Conservation (phyloP, 2,113 vertebrate species). For the Psilopsiagon aurifrons region DNA sequence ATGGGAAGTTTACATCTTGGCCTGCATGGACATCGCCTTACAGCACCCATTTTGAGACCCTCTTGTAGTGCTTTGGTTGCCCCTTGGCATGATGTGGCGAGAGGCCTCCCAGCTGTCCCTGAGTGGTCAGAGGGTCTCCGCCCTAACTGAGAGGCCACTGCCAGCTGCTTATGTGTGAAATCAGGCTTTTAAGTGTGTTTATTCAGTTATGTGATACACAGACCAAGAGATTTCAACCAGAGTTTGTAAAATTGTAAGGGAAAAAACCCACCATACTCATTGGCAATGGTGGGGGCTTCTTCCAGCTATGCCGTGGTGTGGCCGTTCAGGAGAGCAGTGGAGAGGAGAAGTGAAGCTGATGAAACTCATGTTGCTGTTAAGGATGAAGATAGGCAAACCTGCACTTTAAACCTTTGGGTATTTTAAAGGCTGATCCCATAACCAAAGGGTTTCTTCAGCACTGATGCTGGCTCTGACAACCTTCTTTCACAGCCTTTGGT, state of each 20-base stretch:
- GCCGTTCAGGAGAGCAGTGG: background rate
- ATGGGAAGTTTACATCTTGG: background rate
- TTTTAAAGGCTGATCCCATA: background rate
- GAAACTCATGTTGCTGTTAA: background rate
- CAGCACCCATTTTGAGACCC: background rate
- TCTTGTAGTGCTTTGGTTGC: background rate
- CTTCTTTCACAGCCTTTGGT: background rate
- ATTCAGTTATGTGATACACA: background rate
- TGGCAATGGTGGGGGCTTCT: background rate
- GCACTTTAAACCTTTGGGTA: background rate
- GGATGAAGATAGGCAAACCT: background rate
- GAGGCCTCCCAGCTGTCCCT: rapidly evolving
- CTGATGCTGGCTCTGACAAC: background rate
- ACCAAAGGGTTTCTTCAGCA: background rate
- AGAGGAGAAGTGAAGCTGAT: background rate
- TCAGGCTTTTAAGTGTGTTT: background rate
- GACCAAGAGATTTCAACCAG: background rate
- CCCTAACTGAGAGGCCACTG: background rate
- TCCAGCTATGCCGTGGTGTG: rapidly evolving
- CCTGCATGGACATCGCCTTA: background rate
- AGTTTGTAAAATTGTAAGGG: background rate
- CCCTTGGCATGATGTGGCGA: rapidly evolving
- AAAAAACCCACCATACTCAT: background rate
- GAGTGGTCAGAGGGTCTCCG: rapidly evolving
- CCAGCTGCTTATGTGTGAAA: background rate